phyloP scores from a whole-genome alignment of 2,113 vertebrate genomes.

The Canis aureus region DNA sequence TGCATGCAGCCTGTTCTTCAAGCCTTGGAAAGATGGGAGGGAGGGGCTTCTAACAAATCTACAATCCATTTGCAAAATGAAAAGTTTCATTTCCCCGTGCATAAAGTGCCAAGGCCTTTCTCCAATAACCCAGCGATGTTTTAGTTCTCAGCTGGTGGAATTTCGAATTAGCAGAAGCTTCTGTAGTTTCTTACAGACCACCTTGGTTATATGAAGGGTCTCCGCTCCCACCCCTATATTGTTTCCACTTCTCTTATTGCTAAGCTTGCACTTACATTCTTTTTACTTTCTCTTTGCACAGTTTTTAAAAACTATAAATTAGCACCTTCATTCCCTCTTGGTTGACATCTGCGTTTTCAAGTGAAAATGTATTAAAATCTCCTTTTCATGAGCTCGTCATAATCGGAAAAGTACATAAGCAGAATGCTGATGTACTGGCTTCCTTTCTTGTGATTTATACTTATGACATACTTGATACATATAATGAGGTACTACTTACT shows the following conservation, averaged over 20 bases:
- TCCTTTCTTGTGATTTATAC: neutral
- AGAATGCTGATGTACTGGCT: conserved; percentile 23
- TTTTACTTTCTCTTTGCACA: conserved; percentile 19
- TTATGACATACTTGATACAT: neutral
- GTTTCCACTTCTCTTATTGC: conserved; percentile 46
- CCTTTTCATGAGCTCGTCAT: conserved; percentile 25
- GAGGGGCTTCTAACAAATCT: neutral
- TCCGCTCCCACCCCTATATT: neutral
- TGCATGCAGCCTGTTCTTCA: neutral
- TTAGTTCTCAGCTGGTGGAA: conserved; percentile 67
- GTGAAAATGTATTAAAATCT: conserved; percentile 75
- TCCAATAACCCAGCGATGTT: conserved; percentile 44
- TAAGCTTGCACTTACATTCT: conserved; percentile 53
- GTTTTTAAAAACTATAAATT: conserved; percentile 53
- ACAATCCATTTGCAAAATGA: conserved; percentile 51
- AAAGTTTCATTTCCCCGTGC: conserved; percentile 69
- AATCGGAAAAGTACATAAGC: conserved; percentile 66
- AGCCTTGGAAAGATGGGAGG: conserved; percentile 30
- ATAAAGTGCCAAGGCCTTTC: conserved; percentile 63
- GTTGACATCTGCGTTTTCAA: conserved; percentile 63
- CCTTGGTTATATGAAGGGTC: conserved; percentile 59
- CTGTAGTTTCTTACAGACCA: conserved; percentile 47
- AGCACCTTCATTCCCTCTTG: conserved; percentile 41
- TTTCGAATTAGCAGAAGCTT: conserved; percentile 72
- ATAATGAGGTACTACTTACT: neutral